These are phyloP conservation scores for Silvanus unidentatus DNA, from an alignment of 2,888 invertebrate species.

Conservation along the genomic window DNA sequence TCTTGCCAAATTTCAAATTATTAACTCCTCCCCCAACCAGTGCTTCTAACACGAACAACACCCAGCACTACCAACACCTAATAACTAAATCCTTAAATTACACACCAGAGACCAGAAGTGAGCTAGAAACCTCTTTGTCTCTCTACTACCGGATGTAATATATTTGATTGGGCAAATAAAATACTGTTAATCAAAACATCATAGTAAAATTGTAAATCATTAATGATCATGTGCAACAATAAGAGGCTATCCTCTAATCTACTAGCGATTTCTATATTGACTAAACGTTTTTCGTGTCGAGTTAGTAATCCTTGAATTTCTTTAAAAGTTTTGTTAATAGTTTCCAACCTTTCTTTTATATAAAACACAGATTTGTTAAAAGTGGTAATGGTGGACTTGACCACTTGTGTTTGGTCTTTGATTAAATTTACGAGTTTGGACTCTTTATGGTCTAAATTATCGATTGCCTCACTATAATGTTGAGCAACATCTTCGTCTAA, in stretches of 20 bases:
- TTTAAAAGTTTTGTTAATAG: constrained; percentile 14
- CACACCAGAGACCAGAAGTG: no score
- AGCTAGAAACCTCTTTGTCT: no score
- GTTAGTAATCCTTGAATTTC: constrained; percentile 6
- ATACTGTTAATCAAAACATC: constrained; percentile 9
- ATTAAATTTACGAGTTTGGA: constrained; percentile 3
- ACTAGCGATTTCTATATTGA: constrained; percentile 16
- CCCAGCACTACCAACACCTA: no score
- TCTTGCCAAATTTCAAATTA: no score
- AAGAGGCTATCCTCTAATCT: constrained; percentile 17
- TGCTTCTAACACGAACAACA: no score
- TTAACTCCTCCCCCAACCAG: no score
- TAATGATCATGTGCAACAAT: constrained; percentile 12
- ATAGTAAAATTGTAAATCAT: constrained; percentile 15
- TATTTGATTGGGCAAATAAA: no score
- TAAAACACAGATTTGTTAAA: constrained; percentile 17
- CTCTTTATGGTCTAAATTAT: constrained; percentile 10
- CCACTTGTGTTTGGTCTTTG: no score
- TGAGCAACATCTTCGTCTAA: constrained; percentile 17
- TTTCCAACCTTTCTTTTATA: constrained; percentile 12
- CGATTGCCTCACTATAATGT: constrained; percentile 15
- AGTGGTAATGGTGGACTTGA: constrained; percentile 12
- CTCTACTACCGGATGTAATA: constrained; percentile 17
- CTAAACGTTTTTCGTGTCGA: constrained; percentile 6
- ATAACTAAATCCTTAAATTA: no score